These are phyloP conservation scores for Globicephala melas DNA, from an alignment of 2,113 vertebrate species.

Conservation along the genomic window DNA sequence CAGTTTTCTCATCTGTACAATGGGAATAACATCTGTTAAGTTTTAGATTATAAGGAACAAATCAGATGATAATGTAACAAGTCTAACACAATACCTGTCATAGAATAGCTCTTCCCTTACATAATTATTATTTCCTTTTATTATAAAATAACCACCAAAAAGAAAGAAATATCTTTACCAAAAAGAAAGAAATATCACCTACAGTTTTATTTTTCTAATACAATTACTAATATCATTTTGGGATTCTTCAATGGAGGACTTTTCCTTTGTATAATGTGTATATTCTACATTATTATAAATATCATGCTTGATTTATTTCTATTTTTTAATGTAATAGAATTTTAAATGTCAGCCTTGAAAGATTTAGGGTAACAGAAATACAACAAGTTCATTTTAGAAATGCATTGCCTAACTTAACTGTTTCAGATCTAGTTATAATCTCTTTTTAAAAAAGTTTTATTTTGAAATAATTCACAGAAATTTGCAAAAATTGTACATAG, in stretches of 20 bases:
- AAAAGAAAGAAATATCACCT: background rate
- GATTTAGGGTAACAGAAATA: background rate
- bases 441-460: background rate
- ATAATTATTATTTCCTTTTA: background rate
- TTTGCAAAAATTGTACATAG: background rate
- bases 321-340: background rate
- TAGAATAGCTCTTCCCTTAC: background rate
- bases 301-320: background rate
- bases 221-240: background rate
- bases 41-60: background rate
- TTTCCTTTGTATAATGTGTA: background rate
- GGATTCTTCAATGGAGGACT: background rate
- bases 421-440: background rate
- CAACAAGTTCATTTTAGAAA: background rate
- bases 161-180: background rate
- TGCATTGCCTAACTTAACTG: background rate
- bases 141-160: background rate
- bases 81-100: background rate
- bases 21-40: background rate
- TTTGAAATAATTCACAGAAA: background rate
- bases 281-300: background rate
- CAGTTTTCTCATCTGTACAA: background rate
- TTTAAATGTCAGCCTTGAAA: background rate
- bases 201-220: background rate
- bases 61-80: background rate